Conservation (phyloP, 2,888 invertebrate species). For the Diaprepes abbreviatus region DNA sequence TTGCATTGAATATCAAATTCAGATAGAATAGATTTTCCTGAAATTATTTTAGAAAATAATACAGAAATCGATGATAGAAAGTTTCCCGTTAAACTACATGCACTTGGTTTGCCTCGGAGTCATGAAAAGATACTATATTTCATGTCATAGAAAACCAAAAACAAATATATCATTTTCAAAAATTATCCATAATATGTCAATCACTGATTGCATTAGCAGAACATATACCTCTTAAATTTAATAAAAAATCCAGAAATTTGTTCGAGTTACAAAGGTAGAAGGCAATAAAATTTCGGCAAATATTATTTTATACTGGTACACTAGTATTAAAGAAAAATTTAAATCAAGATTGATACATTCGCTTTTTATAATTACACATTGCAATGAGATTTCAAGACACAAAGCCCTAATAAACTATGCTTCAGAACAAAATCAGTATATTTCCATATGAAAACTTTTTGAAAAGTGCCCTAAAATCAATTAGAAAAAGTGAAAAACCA, state of each 20-base stretch:
- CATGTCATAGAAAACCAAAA: background rate
- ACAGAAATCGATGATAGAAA: constrained; percentile 50
- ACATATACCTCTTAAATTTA: background rate
- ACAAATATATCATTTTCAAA: constrained; percentile 11
- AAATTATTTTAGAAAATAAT: constrained; percentile 44
- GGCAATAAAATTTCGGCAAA: constrained; percentile 49
- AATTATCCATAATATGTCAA: background rate
- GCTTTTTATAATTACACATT: constrained; percentile 14
- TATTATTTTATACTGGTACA: constrained; percentile 50
- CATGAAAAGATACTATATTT: constrained; percentile 36
- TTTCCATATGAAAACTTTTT: background rate
- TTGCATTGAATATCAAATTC: background rate
- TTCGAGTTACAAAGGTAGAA: constrained; percentile 43
- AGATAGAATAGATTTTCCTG: constrained; percentile 38
- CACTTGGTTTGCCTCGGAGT: constrained; percentile 47
- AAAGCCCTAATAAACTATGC: background rate
- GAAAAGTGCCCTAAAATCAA: constrained; percentile 30
- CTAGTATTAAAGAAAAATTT: constrained; percentile 18
- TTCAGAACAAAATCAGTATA: background rate
- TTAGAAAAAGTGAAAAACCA: constrained; percentile 31
- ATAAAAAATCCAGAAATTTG: constrained; percentile 34
- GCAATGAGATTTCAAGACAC: background rate
- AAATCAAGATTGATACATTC: background rate
- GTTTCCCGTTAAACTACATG: constrained; percentile 52
- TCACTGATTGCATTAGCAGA: too few species aligned